phyloP scores from a whole-genome alignment of 2,888 invertebrate genomes.

The Harpagoxenus sublaevis region DNA sequence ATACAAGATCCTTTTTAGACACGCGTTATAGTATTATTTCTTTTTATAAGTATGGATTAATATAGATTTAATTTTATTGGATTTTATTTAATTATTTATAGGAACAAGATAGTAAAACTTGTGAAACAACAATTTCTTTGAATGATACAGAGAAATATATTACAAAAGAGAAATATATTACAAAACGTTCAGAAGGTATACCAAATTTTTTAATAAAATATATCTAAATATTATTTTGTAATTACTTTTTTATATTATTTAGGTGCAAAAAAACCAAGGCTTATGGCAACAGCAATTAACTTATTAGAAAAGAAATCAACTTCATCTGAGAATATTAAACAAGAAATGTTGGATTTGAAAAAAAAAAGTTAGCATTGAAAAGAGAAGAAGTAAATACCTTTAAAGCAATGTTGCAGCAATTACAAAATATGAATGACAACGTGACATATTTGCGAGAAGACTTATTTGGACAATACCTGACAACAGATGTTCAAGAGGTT shows the following conservation, averaged over 20 bases:
- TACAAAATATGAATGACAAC: slow-evolving; percentile 7
- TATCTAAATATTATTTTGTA: neutral
- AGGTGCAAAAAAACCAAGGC: neutral
- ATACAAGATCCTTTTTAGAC: neutral
- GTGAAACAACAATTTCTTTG: neutral
- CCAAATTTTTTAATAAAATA: neutral
- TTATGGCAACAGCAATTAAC: neutral
- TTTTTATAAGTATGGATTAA: neutral
- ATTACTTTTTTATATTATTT: slow-evolving; percentile 14
- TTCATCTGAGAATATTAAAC: neutral
- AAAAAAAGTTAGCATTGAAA: neutral
- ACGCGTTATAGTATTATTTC: neutral
- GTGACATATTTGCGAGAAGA: slow-evolving; percentile 11
- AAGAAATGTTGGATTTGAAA: neutral
- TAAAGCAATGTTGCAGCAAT: slow-evolving; percentile 8
- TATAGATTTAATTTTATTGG: neutral
- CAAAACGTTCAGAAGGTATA: slow-evolving; percentile 24
- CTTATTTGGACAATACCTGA: neutral
- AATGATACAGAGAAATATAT: neutral
- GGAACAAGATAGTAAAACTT: neutral
- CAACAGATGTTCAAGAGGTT: neutral
- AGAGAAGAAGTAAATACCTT: neutral
- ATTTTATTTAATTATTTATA: neutral
- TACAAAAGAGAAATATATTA: neutral
- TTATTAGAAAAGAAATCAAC: slow-evolving; percentile 18